Evolutionary conservation across 2,113 vertebrate genomes (phyloP).

Genomic region (Empidonax alnorum): DNA sequence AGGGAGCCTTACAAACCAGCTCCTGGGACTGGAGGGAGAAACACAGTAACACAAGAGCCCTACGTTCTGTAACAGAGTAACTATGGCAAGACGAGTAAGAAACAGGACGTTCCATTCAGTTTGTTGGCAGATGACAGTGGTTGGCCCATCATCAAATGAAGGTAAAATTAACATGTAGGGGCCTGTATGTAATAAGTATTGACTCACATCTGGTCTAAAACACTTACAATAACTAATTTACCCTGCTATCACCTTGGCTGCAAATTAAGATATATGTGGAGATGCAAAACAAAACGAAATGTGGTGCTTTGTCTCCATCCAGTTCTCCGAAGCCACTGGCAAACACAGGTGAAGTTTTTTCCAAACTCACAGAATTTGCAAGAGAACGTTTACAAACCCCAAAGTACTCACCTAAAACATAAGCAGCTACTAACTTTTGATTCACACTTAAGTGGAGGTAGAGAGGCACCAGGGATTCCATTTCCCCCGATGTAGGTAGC

Average conservation of each 20-base stretch:
- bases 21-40: neutral
- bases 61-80: neutral
- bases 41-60: neutral
- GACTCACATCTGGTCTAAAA: neutral
- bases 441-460: constrained; percentile 99
- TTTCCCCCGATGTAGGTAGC: constrained; percentile 96
- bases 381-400: neutral
- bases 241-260: neutral
- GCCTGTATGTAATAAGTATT: neutral
- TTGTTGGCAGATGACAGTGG: neutral
- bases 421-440: constrained; percentile 99
- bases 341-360: neutral
- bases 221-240: neutral
- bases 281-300: neutral
- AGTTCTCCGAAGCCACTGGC: neutral
- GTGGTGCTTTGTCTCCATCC: neutral
- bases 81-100: neutral
- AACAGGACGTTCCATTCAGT: neutral
- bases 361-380: neutral
- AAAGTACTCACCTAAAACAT: constrained; percentile 90
- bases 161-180: neutral
- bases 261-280: neutral
- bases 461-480: constrained; percentile 97
- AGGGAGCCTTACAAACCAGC: neutral
- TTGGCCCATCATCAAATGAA: neutral